These are phyloP conservation scores for Colostygia pectinataria DNA, from an alignment of 2,888 invertebrate genomes.

Conservation along the genomic window DNA sequence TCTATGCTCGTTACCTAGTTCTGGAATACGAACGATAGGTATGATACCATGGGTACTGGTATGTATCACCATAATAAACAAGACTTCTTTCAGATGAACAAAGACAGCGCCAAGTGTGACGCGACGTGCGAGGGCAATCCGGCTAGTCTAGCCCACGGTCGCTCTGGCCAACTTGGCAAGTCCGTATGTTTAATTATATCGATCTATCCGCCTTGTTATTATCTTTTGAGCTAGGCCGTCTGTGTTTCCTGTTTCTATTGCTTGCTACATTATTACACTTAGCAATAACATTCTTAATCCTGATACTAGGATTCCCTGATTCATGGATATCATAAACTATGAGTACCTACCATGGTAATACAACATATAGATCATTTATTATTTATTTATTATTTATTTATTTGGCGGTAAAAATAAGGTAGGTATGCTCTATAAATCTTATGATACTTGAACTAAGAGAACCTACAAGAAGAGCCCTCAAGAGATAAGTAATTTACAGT, in stretches of 20 bases:
- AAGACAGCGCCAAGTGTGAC: slow-evolving; percentile 21
- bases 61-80: too few relatives aligned
- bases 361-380: too few relatives aligned
- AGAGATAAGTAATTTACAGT: slow-evolving; percentile 17
- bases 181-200: slow-evolving; percentile 49
- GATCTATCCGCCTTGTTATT: slow-evolving; percentile 31
- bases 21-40: too few relatives aligned
- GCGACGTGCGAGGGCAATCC: slow-evolving; percentile 35
- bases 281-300: too few relatives aligned
- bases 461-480: slow-evolving; percentile 1
- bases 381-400: too few relatives aligned
- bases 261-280: background rate
- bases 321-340: too few relatives aligned
- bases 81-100: background rate
- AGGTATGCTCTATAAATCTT: too few relatives aligned
- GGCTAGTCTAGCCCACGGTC: slow-evolving; percentile 37
- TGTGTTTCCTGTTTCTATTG: slow-evolving; percentile 30
- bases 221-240: slow-evolving; percentile 27
- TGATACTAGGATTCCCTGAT: too few relatives aligned
- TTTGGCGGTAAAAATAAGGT: too few relatives aligned
- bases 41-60: too few relatives aligned
- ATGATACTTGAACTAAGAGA: background rate
- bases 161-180: slow-evolving; percentile 74
- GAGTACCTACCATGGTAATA: too few relatives aligned
- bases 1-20: too few relatives aligned